These are phyloP conservation scores for Acanthosepion pharaonis DNA, from an alignment of 2,888 invertebrate species.

Conservation along the genomic window DNA sequence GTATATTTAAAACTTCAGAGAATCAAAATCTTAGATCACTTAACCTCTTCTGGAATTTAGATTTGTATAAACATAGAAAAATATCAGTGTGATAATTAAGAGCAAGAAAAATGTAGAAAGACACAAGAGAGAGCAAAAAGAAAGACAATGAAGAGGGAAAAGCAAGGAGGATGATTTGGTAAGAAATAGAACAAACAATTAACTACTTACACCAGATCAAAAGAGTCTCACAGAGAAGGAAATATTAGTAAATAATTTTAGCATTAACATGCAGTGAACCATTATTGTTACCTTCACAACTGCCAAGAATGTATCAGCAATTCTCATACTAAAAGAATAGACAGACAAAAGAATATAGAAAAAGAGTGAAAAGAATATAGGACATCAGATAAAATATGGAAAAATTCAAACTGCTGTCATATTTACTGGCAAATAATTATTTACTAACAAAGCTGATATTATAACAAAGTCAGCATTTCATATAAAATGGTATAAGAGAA, in stretches of 20 bases:
- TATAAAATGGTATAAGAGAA: too few species aligned
- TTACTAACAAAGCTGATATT: too few species aligned
- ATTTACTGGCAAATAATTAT: too few species aligned
- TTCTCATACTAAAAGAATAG: too few species aligned
- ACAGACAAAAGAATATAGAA: too few species aligned
- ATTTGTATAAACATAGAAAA: neutral
- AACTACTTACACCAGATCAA: neutral
- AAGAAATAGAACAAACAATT: neutral
- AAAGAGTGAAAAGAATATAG: too few species aligned
- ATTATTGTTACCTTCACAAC: neutral
- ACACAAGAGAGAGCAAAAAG: neutral
- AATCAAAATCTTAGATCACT: neutral
- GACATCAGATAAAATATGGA: too few species aligned
- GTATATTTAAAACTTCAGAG: neutral
- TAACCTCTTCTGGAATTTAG: neutral
- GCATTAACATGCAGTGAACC: neutral
- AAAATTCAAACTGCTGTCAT: too few species aligned
- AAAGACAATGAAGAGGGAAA: neutral
- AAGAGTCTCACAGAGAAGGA: neutral
- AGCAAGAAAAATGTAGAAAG: neutral
- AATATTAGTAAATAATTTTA: slow-evolving; percentile 33
- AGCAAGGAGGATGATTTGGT: neutral
- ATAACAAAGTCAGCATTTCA: too few species aligned
- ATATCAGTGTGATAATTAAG: neutral
- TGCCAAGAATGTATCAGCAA: neutral